phyloP scores from a whole-genome alignment of 2,797 vertebrate genomes.

The Geotrypetes seraphini region DNA sequence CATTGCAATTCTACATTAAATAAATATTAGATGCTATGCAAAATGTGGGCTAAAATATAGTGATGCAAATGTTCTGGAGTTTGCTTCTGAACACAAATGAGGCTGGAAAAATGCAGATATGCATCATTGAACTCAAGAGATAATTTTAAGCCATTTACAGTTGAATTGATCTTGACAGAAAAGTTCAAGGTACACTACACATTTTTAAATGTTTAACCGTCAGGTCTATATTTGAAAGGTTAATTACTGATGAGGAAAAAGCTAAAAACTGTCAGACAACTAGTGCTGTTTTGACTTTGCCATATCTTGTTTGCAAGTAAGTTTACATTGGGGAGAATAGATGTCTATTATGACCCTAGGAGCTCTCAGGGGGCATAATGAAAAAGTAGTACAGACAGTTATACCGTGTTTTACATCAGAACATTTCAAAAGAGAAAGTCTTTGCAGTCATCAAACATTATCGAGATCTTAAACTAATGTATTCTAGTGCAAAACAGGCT shows the following conservation, averaged over 20 bases:
- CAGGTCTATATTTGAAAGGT: slow-evolving; percentile 19
- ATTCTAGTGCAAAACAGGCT: too few relatives aligned
- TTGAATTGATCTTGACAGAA: slow-evolving; percentile 26
- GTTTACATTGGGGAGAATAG: too few relatives aligned
- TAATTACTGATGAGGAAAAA: slow-evolving; percentile 13
- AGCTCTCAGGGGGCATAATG: too few relatives aligned
- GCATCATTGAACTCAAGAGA: slow-evolving; percentile 21
- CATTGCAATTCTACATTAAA: slow-evolving; percentile 32
- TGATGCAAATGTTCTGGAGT: slow-evolving; percentile 10
- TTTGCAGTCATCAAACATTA: too few relatives aligned
- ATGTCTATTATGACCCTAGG: too few relatives aligned
- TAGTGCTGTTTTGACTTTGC: slow-evolving; percentile 1
- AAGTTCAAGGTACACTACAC: slow-evolving; percentile 19
- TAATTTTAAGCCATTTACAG: slow-evolving; percentile 32
- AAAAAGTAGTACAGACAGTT: too few relatives aligned
- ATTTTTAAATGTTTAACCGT: slow-evolving; percentile 15
- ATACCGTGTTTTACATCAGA: too few relatives aligned
- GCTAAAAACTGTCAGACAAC: not conserved
- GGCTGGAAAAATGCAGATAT: slow-evolving; percentile 21
- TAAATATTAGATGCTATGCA: slow-evolving; percentile 16
- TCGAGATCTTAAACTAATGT: too few relatives aligned
- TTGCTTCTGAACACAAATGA: not conserved
- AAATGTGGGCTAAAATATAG: slow-evolving; percentile 27
- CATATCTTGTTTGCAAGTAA: not conserved
- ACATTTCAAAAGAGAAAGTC: too few relatives aligned